Evolutionary conservation across 2,113 vertebrate genomes (phyloP).

Genomic region (Misgurnus mizolepis): DNA sequence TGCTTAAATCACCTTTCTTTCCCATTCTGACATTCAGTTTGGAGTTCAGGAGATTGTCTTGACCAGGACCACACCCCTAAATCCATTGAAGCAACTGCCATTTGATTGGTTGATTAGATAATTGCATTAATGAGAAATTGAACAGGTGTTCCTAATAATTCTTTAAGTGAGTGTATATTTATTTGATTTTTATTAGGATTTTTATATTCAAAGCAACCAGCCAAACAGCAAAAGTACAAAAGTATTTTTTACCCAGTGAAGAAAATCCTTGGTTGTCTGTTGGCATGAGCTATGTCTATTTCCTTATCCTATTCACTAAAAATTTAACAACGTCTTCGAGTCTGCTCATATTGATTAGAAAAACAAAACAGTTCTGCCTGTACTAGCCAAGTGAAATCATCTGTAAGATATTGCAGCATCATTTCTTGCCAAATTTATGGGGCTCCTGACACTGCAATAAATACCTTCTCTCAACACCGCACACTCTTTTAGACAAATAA

Average conservation of each 20-base stretch:
- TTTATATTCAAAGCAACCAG: background rate
- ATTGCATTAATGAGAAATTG: too few species aligned
- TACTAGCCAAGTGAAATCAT: constrained; percentile 65
- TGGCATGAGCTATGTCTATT: constrained; percentile 4
- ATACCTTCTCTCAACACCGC: constrained; percentile 68
- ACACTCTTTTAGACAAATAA: constrained; percentile 69
- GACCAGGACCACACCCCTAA: too few species aligned
- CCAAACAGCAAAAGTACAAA: background rate
- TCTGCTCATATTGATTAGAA: constrained; percentile 69
- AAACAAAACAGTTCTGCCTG: constrained; percentile 57
- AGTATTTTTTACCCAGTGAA: background rate
- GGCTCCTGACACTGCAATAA: constrained; percentile 69
- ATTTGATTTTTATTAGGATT: too few species aligned
- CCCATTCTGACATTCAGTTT: too few species aligned
- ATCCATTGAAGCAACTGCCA: too few species aligned
- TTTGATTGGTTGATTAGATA: too few species aligned
- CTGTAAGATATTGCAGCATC: constrained; percentile 73
- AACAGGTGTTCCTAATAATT: too few species aligned
- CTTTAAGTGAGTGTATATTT: too few species aligned
- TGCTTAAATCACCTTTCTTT: too few species aligned
- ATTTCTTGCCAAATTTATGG: constrained; percentile 73
- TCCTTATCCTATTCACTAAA: constrained; percentile 39
- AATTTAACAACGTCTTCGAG: constrained; percentile 30
- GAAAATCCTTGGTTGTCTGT: background rate
- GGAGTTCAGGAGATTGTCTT: too few species aligned